Evolutionary conservation across 1,140 invertebrate species (phyloP).

Genomic region (Lepidurus apus): DNA sequence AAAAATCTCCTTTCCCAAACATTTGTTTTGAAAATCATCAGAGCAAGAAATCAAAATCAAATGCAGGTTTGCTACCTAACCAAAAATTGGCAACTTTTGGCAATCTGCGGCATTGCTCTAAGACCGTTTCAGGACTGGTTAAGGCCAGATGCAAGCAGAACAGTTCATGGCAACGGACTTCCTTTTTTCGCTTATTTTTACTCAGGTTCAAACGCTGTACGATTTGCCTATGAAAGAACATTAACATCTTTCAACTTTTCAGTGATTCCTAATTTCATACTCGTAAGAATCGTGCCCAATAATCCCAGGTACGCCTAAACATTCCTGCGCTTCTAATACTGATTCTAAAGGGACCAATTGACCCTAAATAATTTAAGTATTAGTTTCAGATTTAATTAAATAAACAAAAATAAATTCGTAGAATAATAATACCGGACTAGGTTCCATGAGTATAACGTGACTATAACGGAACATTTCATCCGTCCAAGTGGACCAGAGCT

Average conservation of each 20-base stretch:
- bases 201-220: not conserved
- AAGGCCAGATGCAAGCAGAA: not conserved
- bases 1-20: too few species aligned
- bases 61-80: not conserved
- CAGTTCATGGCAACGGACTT: not conserved
- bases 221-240: not conserved
- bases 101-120: not conserved
- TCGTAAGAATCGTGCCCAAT: not conserved
- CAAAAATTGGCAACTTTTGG: not conserved
- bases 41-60: not conserved
- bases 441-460: slow-evolving; percentile 6
- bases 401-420: not conserved
- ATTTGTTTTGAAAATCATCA: not conserved
- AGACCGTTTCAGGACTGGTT: not conserved
- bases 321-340: not conserved
- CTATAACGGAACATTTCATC: not conserved
- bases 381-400: not conserved
- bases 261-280: not conserved
- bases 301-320: not conserved
- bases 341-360: not conserved
- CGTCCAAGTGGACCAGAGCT: not conserved
- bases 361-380: not conserved
- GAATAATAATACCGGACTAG: not conserved
- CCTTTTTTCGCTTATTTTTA: not conserved
- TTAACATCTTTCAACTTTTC: not conserved